phyloP scores from a whole-genome alignment of 2,888 invertebrate genomes.

The Anoncus sp. region DNA sequence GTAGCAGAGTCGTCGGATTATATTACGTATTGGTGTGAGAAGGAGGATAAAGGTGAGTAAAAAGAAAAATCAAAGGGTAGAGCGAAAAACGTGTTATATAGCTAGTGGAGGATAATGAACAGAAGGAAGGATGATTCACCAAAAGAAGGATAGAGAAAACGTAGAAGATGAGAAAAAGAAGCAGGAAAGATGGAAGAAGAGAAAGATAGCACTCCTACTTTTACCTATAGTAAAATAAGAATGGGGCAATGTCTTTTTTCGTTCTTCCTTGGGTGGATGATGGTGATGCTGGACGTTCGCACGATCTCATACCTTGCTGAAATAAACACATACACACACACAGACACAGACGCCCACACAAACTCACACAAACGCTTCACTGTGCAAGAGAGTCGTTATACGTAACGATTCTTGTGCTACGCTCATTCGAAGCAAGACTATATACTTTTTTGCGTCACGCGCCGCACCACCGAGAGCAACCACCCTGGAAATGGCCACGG shows the following conservation, averaged over 20 bases:
- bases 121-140: not conserved
- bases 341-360: not conserved
- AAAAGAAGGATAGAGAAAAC: slow-evolving; percentile 5
- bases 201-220: slow-evolving; percentile 6
- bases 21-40: slow-evolving; percentile 44
- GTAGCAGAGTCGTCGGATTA: slow-evolving; percentile 18
- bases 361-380: not conserved
- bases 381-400: slow-evolving; percentile 58
- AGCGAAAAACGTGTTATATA: slow-evolving; percentile 4
- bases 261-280: slow-evolving; percentile 24
- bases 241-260: slow-evolving; percentile 27
- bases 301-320: too few relatives aligned
- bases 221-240: slow-evolving; percentile 20
- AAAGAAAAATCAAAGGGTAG: slow-evolving; percentile 4
- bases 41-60: slow-evolving; percentile 17
- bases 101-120: slow-evolving; percentile 7
- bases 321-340: not conserved
- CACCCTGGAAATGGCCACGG: slow-evolving; percentile 58
- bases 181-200: slow-evolving; percentile 16
- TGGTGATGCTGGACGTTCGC: slow-evolving; percentile 34
- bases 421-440: slow-evolving; percentile 56
- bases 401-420: slow-evolving; percentile 56
- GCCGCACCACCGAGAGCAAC: slow-evolving; percentile 11
- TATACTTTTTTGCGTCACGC: slow-evolving; percentile 34
- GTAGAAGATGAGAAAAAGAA: slow-evolving; percentile 15